Base-by-base conservation (phyloP, 2,888 invertebrate species). In the Mylabris sibirica region DNA sequence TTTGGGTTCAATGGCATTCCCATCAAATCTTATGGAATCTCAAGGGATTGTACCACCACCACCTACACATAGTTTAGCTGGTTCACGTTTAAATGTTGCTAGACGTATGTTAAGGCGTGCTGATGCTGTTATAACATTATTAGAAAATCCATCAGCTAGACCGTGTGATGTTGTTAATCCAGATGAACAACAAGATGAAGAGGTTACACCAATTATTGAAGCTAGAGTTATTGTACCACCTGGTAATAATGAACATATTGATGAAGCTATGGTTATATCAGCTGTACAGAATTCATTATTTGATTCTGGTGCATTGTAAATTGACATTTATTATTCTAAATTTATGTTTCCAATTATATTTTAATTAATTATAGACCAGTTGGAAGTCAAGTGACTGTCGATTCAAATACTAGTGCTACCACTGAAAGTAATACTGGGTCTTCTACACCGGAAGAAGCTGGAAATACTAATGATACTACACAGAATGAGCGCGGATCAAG, bases 1-100 rank as follows among this genome's bases (percentile, higher is more conserved):
- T 76, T 80, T 89, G 72, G 88, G 89, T 60, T 87, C 89, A 0
- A 88, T 89, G 87, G 86, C 89, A 26, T 86, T 89, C 72, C 88
- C 89, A 26, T 83, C 87, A 12, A 87, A 86, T 68, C 71, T 84
- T 59, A 81, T 85, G 79, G 85, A 85, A 69, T 79, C 83, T 0
- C 83, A 82, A 70, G 87, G 86, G 34, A 80, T 87, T 73, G 84
- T 85, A 49, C 83, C 86, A 38, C 87, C 87, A 9, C 86, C 86
- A 62, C 84, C 87, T 44, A 87, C 87, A 62, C 87, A 86, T 66
- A 86, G 85, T 72, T 76, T 88, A 63, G 86, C 88, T 6, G 86
- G 84, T 35, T 87, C 87, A 74, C 86, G 89, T n/a, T 78, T 89
- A 63, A 82, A 84, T 68, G 84, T 87, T 34, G 88, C 88, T 12